Conservation (phyloP, 2,113 vertebrate species). For the Rhinichthys klamathensis region DNA sequence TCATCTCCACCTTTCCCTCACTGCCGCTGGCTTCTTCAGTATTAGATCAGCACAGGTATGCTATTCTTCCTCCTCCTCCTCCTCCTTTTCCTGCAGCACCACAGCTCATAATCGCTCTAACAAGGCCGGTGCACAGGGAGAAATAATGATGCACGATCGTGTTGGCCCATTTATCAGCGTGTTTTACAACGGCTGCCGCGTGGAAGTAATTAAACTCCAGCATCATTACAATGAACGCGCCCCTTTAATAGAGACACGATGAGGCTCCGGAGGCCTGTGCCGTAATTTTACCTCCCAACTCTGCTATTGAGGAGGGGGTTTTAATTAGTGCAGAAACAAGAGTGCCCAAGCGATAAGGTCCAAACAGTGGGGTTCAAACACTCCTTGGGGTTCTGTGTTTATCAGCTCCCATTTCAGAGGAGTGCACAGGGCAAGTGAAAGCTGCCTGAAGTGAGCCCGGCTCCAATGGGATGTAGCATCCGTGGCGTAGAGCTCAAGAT, state of each 20-base stretch:
- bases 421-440: conserved; percentile 18
- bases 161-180: conserved; percentile 99
- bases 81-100: conserved; percentile 63
- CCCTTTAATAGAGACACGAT: conserved; percentile 98
- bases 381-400: conserved; percentile 46
- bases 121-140: conserved; percentile 75
- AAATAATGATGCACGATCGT: conserved; percentile 92
- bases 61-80: conserved; percentile 65
- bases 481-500: background rate
- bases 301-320: conserved; percentile 76
- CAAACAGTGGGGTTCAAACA: conserved; percentile 30
- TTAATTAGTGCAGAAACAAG: conserved; percentile 91
- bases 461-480: conserved; percentile 7
- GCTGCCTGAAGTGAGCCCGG: conserved; percentile 14
- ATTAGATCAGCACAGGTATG: conserved; percentile 85
- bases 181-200: conserved; percentile 96
- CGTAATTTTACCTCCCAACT: conserved; percentile 92
- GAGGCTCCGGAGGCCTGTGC: conserved; percentile 95
- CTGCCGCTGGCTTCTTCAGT: conserved; percentile 49
- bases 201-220: conserved; percentile 99
- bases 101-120: conserved; percentile 91
- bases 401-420: conserved; percentile 6
- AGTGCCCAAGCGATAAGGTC: conserved; percentile 78
- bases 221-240: conserved; percentile 98
- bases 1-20: conserved; percentile 15